Conservation (phyloP, 2,113 vertebrate genomes). For the Rana temporaria region DNA sequence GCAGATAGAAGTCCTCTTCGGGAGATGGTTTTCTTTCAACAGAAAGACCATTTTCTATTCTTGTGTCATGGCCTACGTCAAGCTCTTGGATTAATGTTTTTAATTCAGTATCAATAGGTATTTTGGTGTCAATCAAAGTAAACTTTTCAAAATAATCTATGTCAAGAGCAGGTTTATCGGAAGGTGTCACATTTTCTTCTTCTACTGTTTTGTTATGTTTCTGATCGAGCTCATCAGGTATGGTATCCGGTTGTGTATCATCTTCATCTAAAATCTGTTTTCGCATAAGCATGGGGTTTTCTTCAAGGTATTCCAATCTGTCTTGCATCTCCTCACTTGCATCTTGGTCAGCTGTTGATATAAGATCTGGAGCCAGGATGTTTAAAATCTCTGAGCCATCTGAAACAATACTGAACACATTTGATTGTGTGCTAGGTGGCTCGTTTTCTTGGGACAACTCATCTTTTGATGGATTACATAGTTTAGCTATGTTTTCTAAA, state of each 20-base stretch:
- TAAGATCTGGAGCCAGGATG: slow-evolving; percentile 85
- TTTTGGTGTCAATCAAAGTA: slow-evolving; percentile 84
- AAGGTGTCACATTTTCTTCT: slow-evolving; percentile 30
- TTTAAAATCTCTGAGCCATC: slow-evolving; percentile 94
- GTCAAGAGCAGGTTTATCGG: slow-evolving; percentile 63
- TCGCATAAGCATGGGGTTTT: slow-evolving; percentile 77
- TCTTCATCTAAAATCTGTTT: slow-evolving; percentile 58
- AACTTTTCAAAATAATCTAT: slow-evolving; percentile 95
- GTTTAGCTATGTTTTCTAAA: slow-evolving; percentile 12
- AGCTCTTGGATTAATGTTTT: slow-evolving; percentile 65
- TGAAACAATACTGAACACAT: slow-evolving; percentile 88
- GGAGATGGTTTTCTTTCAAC: slow-evolving; percentile 64
- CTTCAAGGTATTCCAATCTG: slow-evolving; percentile 86
- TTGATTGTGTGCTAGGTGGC: slow-evolving; percentile 74
- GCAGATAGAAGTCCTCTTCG: slow-evolving; percentile 81
- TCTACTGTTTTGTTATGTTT: not conserved
- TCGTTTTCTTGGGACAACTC: not conserved
- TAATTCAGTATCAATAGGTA: slow-evolving; percentile 63
- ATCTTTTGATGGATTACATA: slow-evolving; percentile 5
- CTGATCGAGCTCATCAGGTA: slow-evolving; percentile 41
- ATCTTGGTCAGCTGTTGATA: slow-evolving; percentile 88
- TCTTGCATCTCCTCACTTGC: slow-evolving; percentile 85
- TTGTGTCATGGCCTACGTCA: slow-evolving; percentile 59
- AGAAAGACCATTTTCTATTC: slow-evolving; percentile 62
- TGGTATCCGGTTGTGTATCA: slow-evolving; percentile 52